A percentile compares a stretch with the other conserved stretches of the same genome.
Conservation (phyloP, 2,888 invertebrate species). For the Anorthoa munda region DNA sequence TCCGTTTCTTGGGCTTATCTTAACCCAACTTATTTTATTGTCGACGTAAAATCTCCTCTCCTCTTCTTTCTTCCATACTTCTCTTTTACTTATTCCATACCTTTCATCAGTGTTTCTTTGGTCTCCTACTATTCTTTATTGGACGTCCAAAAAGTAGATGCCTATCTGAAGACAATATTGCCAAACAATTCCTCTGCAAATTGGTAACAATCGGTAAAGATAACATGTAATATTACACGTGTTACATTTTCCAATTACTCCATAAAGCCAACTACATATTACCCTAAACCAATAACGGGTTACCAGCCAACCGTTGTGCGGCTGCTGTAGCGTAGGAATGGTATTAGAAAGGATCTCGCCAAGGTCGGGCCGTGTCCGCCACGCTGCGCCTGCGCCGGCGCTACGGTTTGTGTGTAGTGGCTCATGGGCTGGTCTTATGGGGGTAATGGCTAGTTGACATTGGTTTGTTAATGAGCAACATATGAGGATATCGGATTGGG, state of each 20-base stretch:
- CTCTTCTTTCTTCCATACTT: no score
- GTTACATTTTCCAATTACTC: slow-evolving; percentile 7
- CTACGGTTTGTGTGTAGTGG: slow-evolving; percentile 10
- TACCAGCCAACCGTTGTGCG: slow-evolving; percentile 23
- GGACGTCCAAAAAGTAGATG: not conserved
- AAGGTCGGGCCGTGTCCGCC: slow-evolving; percentile 68
- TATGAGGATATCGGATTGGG: no score
- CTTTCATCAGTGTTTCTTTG: no score
- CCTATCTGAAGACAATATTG: not conserved
- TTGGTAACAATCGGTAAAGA: not conserved
- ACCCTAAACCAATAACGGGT: slow-evolving; percentile 40
- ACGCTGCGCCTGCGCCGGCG: slow-evolving; percentile 6
- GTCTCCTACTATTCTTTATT: no score
- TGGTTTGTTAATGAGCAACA: slow-evolving; percentile 12
- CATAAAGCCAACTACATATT: slow-evolving; percentile 29
- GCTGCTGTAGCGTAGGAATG: slow-evolving; percentile 57
- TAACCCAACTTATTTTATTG: no score
- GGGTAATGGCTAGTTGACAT: slow-evolving; percentile 16
- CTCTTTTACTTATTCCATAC: no score
- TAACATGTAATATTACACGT: slow-evolving; percentile 18
- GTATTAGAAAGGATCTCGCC: slow-evolving; percentile 72
- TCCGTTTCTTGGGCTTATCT: no score
- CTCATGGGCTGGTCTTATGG: slow-evolving; percentile 9
- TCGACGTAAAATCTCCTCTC: no score
- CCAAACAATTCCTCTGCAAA: not conserved